Base-by-base conservation (phyloP, 2,888 invertebrate species). In the Luperina nickerlii region DNA sequence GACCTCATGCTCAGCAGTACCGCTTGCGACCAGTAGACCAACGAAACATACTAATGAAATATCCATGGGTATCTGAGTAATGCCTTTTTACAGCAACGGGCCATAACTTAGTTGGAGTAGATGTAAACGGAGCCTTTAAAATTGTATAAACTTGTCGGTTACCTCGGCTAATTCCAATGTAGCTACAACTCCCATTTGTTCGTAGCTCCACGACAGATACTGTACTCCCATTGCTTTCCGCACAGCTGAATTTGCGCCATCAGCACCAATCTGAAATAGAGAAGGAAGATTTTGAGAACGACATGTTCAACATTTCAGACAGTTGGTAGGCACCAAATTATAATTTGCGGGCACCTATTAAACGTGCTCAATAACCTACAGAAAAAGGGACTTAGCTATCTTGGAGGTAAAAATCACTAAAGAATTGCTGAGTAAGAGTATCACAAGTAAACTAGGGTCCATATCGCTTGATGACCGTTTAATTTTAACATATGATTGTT, bases 141-240 rank as follows among this genome's bases (percentile, higher is more conserved):
- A 45, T 60, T 24, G 9, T 15, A 20, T 20, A 38, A 20, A 5
- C 24, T 42, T 18, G 1, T 11, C 38, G 32, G 68, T 92, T 97
- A 98, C 99, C 96, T 99, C 98, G 27, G 97, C 97, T 78, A 99
- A 95, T 90, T 98, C 96, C 57, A 99, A 95, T 0, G 99, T 99
- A 1, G 99, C 99, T 0, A 99, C 99, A 42, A 99, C 97, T 11
- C 98, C 99, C 97, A 98, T 98, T 93, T 99, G 99, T 73, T 99
- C 97, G 93, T 99, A 99, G 89, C 98, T 98, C 97, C 99, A 98
- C 0, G 98, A 97, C 0, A 99, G 92, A 87, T 98, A 98, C 90
- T 98, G 98, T 24, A 98, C 98, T 32, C 98, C 98, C 98, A 99
- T 98, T 45, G 98, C 97, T 84, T 98, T 96, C 18, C 99, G 97